phyloP scores from a whole-genome alignment of 2,113 vertebrate species.

The Caretta caretta region DNA sequence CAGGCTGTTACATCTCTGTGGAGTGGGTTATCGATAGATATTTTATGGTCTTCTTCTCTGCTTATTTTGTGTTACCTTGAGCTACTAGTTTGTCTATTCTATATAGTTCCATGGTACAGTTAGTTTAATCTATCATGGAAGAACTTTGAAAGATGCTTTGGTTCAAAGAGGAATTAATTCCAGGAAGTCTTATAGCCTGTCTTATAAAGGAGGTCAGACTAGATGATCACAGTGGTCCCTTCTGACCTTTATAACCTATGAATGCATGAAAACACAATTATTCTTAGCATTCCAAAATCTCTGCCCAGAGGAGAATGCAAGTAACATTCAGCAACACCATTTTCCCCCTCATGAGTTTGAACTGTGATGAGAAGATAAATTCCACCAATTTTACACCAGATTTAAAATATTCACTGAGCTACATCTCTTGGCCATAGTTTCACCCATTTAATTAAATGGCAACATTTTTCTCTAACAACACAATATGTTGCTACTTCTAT shows the following conservation, averaged over 20 bases:
- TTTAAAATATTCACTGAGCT: background rate
- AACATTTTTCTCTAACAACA: background rate
- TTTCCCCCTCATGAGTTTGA: background rate
- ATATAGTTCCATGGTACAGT: background rate
- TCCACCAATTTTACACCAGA: background rate
- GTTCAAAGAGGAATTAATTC: background rate
- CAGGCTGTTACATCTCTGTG: background rate
- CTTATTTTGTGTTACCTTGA: background rate
- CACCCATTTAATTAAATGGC: background rate
- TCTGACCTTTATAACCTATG: background rate
- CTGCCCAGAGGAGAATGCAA: background rate
- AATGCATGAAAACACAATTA: background rate
- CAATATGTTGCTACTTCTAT: background rate
- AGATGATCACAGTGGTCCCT: background rate
- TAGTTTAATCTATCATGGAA: background rate
- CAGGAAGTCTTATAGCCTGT: background rate
- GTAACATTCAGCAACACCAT: accelerated
- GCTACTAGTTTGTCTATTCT: background rate
- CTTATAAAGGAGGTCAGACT: background rate
- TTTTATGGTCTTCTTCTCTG: background rate
- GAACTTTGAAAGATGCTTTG: background rate
- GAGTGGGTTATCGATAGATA: accelerated
- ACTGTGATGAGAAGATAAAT: accelerated
- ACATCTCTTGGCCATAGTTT: background rate
- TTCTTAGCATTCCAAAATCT: background rate